Evolutionary conservation across 2,113 vertebrate species (phyloP).

Genomic region (Aramus guarauna): DNA sequence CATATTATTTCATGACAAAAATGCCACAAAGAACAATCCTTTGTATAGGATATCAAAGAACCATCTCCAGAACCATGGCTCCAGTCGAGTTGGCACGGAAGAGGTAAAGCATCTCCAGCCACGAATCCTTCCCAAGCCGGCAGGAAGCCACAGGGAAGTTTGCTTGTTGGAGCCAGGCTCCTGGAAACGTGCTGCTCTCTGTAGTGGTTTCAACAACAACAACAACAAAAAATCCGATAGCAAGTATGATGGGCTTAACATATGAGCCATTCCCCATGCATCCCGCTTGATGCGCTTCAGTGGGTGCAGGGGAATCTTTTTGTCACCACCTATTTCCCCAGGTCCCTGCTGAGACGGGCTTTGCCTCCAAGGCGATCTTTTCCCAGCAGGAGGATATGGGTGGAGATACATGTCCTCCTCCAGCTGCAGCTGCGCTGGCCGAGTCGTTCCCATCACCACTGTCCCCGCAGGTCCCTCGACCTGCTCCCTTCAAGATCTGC

Average conservation of each 20-base stretch:
- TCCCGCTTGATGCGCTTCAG: not conserved
- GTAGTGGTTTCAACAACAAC: slow-evolving; percentile 9
- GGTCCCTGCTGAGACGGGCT: not conserved
- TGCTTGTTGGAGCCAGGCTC: slow-evolving; percentile 24
- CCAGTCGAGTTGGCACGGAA: not conserved
- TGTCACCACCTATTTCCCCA: not conserved
- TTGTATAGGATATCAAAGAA: slow-evolving; percentile 37
- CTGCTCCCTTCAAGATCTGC: not conserved
- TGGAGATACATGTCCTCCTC: not conserved
- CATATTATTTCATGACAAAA: not conserved
- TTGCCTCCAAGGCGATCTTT: not conserved
- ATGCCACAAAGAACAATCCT: not conserved
- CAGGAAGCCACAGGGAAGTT: slow-evolving; percentile 37
- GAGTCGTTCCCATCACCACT: accelerated
- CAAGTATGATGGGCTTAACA: not conserved
- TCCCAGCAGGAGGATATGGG: accelerated
- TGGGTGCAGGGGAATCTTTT: not conserved
- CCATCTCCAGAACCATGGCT: not conserved
- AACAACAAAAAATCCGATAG: not conserved
- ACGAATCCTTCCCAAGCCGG: not conserved
- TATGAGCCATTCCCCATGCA: not conserved
- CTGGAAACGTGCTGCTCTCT: slow-evolving; percentile 35
- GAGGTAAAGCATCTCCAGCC: slow-evolving; percentile 32
- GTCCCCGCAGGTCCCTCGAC: accelerated
- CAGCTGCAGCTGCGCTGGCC: not conserved